These are phyloP conservation scores for Dallia pectoralis DNA, from an alignment of 2,797 vertebrate genomes.

Conservation along the genomic window DNA sequence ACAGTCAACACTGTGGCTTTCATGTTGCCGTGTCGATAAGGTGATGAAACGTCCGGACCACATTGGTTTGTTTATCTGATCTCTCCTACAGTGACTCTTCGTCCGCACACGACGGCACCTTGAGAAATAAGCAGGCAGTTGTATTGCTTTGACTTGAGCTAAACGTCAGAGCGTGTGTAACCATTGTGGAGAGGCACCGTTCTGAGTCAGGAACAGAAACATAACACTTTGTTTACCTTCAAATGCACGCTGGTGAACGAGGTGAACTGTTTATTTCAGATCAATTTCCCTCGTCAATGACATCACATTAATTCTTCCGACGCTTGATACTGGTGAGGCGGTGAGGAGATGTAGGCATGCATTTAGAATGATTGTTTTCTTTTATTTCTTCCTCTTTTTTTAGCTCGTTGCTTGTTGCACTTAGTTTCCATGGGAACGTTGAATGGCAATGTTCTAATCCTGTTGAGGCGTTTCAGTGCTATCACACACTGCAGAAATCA, in stretches of 20 bases:
- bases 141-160: background rate
- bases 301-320: constrained; percentile 1
- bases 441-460: constrained; percentile 16
- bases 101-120: background rate
- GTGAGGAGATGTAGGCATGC: background rate
- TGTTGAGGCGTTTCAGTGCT: constrained; percentile 15
- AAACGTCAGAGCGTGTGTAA: background rate
- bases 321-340: background rate
- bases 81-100: background rate
- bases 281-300: background rate
- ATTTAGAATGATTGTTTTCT: background rate
- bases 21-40: background rate
- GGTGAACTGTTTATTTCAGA: background rate
- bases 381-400: constrained; percentile 17
- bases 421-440: constrained; percentile 21
- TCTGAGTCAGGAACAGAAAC: background rate
- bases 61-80: background rate
- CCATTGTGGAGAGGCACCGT: background rate
- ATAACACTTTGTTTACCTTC: background rate
- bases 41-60: background rate
- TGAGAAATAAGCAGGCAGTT: background rate
- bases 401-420: constrained; percentile 16
- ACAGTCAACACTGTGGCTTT: background rate
- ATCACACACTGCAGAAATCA: background rate
- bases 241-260: background rate